These are phyloP conservation scores for Melieria crassipennis DNA, from an alignment of 2,888 invertebrate species.

Conservation along the genomic window DNA sequence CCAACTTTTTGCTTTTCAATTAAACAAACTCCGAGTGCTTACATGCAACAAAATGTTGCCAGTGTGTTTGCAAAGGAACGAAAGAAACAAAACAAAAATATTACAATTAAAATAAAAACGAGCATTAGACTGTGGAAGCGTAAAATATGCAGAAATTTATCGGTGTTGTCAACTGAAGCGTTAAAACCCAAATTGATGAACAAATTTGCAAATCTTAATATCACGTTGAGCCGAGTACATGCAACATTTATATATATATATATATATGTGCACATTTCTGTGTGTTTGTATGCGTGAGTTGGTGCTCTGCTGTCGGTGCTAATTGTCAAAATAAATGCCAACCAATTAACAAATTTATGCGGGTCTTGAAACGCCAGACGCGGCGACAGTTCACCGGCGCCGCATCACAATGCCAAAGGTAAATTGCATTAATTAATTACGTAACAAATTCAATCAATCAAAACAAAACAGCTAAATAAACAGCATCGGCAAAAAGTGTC, in stretches of 20 bases:
- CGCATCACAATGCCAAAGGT: slow-evolving; percentile 21
- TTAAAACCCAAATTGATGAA: slow-evolving; percentile 3
- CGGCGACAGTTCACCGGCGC: slow-evolving; percentile 3
- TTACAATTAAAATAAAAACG: background rate
- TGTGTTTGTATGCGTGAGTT: background rate
- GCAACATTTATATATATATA: background rate
- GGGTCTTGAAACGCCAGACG: slow-evolving; percentile 12
- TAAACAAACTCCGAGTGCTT: too few species aligned
- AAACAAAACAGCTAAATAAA: slow-evolving; percentile 6
- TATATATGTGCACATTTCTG: background rate
- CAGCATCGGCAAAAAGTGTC: background rate
- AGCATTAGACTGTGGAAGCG: too few species aligned
- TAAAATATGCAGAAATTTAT: background rate
- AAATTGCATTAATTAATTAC: slow-evolving; percentile 29
- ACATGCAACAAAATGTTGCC: too few species aligned
- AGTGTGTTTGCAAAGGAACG: too few species aligned
- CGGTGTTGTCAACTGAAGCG: background rate
- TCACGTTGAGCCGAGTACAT: background rate
- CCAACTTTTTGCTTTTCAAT: too few species aligned
- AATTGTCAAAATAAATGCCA: slow-evolving; percentile 27
- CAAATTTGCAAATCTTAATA: background rate
- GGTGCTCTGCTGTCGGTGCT: slow-evolving; percentile 1
- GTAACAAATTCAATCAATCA: slow-evolving; percentile 31
- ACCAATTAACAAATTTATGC: slow-evolving; percentile 29
- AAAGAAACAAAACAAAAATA: too few species aligned